These are phyloP conservation scores for Willowsia nigromaculata DNA, from an alignment of 2,888 invertebrate genomes.

Conservation along the genomic window DNA sequence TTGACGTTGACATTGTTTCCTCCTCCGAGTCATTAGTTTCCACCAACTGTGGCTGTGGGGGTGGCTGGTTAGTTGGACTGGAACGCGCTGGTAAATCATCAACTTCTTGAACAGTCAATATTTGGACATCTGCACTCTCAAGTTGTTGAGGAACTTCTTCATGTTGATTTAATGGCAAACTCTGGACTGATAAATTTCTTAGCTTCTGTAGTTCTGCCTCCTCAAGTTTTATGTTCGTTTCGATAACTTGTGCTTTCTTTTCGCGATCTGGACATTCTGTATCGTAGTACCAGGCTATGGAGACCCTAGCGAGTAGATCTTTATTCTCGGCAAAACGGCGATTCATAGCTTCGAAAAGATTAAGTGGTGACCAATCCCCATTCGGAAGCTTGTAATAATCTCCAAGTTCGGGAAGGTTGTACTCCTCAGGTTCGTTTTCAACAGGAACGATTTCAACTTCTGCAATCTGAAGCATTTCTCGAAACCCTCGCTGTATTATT, in stretches of 20 bases:
- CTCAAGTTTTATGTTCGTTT: no score
- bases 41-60: background rate
- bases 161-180: no score
- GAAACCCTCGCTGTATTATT: background rate
- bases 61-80: no score
- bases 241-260: background rate
- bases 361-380: conserved; percentile 7
- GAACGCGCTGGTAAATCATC: no score
- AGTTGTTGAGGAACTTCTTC: background rate
- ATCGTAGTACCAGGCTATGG: background rate
- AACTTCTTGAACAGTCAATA: background rate
- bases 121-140: no score
- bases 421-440: conserved; percentile 20
- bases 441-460: conserved; percentile 25
- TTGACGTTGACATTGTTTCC: no score
- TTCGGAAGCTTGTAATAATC: conserved; percentile 27
- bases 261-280: background rate
- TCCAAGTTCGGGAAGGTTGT: background rate
- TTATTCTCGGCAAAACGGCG: background rate
- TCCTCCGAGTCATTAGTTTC: background rate
- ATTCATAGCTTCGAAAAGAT: conserved; percentile 33
- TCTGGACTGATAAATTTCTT: no score
- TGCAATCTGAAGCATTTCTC: background rate
- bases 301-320: background rate
- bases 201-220: no score